Percentiles rank a stretch among this genome's conserved stretches.
phyloP scores from a whole-genome alignment of 1,140 invertebrate genomes.

The Heliconius nattereri region DNA sequence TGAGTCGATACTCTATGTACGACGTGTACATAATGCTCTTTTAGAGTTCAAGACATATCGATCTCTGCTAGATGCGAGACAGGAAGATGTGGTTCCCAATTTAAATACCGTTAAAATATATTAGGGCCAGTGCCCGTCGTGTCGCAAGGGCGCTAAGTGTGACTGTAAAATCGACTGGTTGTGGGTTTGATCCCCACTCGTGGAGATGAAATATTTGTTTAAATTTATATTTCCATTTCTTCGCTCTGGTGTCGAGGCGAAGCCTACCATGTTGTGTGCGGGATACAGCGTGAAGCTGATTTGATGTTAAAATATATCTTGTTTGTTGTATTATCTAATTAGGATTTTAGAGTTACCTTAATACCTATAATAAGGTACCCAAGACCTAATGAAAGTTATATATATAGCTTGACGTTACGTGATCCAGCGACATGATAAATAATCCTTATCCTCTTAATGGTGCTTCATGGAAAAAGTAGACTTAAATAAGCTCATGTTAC shows the following conservation, averaged over 20 bases:
- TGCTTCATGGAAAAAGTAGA: not conserved
- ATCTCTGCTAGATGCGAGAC: slow-evolving; percentile 37
- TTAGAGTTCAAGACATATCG: slow-evolving; percentile 37
- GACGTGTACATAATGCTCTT: slow-evolving; percentile 31
- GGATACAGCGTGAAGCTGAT: too few species aligned
- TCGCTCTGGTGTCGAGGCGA: too few species aligned
- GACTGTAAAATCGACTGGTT: too few species aligned
- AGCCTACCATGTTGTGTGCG: too few species aligned
- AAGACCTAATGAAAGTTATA: not conserved
- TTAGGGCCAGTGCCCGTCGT: too few species aligned
- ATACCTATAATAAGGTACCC: too few species aligned
- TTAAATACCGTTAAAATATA: not conserved
- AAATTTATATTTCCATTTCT: too few species aligned
- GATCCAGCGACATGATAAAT: not conserved
- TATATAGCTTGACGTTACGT: not conserved
- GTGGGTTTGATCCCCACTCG: too few species aligned
- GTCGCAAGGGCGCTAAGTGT: too few species aligned
- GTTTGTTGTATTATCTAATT: not conserved
- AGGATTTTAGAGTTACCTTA: too few species aligned
- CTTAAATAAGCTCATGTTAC: slow-evolving; percentile 33
- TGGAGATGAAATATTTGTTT: too few species aligned
- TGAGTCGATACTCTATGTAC: slow-evolving; percentile 39
- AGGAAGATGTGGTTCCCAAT: slow-evolving; percentile 29
- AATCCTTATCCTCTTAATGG: slow-evolving; percentile 3
- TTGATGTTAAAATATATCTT: too few species aligned